Percentiles rank a stretch among this genome's conserved stretches.
Conservation (phyloP, 1,140 invertebrate genomes). For the Homalodisca vitripennis region DNA sequence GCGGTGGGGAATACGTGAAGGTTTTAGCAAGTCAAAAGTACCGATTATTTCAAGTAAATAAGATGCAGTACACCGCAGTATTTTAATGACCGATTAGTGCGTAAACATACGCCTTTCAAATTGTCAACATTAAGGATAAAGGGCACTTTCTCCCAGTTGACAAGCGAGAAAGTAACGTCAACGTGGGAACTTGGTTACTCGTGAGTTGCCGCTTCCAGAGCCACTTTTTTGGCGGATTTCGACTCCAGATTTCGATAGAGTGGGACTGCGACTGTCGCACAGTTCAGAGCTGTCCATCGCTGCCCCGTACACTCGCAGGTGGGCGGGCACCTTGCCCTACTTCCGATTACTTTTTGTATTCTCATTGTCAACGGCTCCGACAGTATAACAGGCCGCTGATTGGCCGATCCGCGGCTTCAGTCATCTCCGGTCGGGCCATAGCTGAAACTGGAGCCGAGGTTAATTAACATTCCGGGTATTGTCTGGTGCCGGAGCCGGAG, state of each 20-base stretch:
- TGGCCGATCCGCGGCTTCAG: neutral
- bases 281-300: too few relatives aligned
- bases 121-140: too few relatives aligned
- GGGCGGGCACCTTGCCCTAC: constrained; percentile 8
- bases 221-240: constrained; percentile 9
- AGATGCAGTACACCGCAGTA: too few relatives aligned
- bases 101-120: too few relatives aligned
- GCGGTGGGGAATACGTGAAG: too few relatives aligned
- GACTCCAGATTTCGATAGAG: neutral
- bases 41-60: too few relatives aligned
- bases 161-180: neutral
- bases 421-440: neutral
- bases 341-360: constrained; percentile 1
- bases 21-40: too few relatives aligned
- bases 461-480: too few relatives aligned
- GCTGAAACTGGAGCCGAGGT: too few relatives aligned
- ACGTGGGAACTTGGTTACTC: neutral
- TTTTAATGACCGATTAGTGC: too few relatives aligned
- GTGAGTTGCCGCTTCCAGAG: neutral
- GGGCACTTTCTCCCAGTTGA: neutral
- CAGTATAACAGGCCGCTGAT: neutral
- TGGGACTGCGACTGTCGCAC: neutral
- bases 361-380: constrained; percentile 5
- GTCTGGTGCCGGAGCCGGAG: too few relatives aligned
- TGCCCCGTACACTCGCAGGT: too few relatives aligned